A percentile compares a stretch with the other conserved stretches of the same genome.
phyloP scores from a whole-genome alignment of 2,797 vertebrate species.

The Arrhamphus sclerolepis region DNA sequence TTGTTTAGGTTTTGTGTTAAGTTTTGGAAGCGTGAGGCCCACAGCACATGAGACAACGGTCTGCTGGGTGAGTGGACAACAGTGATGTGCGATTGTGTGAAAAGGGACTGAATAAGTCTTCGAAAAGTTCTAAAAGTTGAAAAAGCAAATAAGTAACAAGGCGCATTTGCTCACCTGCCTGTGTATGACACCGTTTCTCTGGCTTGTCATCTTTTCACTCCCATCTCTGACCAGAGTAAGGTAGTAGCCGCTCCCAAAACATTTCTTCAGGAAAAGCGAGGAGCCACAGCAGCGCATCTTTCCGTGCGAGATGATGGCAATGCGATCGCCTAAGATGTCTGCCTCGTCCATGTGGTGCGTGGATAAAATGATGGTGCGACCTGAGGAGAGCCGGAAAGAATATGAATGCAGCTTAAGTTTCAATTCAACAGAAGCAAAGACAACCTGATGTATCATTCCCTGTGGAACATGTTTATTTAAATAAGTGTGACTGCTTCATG shows the following conservation, averaged over 20 bases:
- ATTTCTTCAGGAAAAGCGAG: slow-evolving; percentile 95
- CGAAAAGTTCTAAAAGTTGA: neutral
- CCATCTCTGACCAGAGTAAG: slow-evolving; percentile 90
- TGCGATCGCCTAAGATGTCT: slow-evolving; percentile 93
- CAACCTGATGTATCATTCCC: neutral
- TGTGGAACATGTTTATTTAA: slow-evolving; percentile 36
- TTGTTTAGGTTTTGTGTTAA: no score
- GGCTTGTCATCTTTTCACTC: slow-evolving; percentile 52
- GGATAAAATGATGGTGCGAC: slow-evolving; percentile 95
- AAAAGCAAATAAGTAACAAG: neutral
- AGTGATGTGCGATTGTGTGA: no score
- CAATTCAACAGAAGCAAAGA: neutral
- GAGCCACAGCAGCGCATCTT: slow-evolving; percentile 94
- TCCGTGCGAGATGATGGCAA: slow-evolving; percentile 96
- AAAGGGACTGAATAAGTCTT: neutral
- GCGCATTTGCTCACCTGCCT: neutral
- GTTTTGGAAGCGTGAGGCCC: no score
- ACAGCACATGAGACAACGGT: no score
- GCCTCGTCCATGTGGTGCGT: slow-evolving; percentile 99
- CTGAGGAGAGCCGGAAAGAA: slow-evolving; percentile 65
- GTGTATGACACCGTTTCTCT: slow-evolving; percentile 40
- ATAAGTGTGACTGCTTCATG: slow-evolving; percentile 26
- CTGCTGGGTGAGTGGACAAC: no score
- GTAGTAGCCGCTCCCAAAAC: slow-evolving; percentile 95
- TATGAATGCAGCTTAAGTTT: neutral